Conservation (phyloP, 2,797 vertebrate species). For the Dallia pectoralis region DNA sequence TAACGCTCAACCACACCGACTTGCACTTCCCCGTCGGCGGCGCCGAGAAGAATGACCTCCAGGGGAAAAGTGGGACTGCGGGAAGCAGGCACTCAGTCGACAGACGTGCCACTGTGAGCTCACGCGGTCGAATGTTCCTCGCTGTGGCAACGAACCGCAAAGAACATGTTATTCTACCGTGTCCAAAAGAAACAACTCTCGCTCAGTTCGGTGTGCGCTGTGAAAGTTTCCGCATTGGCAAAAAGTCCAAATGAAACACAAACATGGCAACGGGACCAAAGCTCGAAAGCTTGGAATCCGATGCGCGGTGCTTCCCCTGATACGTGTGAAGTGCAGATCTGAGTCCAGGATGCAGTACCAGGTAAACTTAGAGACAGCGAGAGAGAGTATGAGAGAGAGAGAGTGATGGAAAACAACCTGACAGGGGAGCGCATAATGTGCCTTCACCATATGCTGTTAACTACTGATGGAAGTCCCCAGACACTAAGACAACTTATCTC, state of each 20-base stretch:
- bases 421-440: conserved; percentile 54
- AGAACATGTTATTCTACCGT: neutral
- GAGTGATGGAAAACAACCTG: conserved; percentile 23
- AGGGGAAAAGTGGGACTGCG: neutral
- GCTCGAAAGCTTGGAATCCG: conserved; percentile 30
- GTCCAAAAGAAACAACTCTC: neutral
- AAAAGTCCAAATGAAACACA: neutral
- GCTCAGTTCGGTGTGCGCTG: neutral
- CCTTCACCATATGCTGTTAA: conserved; percentile 65
- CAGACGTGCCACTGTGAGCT: neutral
- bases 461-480: conserved; percentile 60
- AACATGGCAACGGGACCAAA: conserved; percentile 1
- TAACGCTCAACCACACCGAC: conserved; percentile 39
- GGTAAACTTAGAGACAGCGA: conserved; percentile 20
- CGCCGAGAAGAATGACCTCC: conserved; percentile 12
- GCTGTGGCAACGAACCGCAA: neutral
- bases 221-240: neutral
- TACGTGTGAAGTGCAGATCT: conserved; percentile 62
- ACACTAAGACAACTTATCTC: conserved; percentile 48
- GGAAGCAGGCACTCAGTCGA: neutral
- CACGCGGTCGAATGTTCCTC: neutral
- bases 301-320: conserved; percentile 21
- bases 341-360: conserved; percentile 53
- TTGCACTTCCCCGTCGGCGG: conserved; percentile 39
- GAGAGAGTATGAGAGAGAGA: conserved; percentile 9